Base-by-base conservation (phyloP, 1,140 invertebrate genomes). In the Pantala flavescens region DNA sequence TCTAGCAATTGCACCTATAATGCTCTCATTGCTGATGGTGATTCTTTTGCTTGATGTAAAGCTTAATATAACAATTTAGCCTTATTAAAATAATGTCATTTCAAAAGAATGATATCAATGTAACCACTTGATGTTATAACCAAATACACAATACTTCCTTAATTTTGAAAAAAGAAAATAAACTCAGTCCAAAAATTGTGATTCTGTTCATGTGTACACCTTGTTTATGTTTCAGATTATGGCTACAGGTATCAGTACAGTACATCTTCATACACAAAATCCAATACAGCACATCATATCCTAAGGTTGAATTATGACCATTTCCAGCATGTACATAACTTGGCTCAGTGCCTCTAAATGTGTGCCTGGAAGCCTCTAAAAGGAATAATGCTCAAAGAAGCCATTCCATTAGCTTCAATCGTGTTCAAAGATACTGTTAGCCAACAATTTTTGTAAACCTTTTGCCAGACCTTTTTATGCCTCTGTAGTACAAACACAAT, bases 381-480 rank as follows among this genome's bases (percentile, higher is more conserved):
- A 19, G n/a, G n/a, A 63, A 16, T 7, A 63, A 63, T 63, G 49
- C 49, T 63, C 49, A 63, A 63, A 12, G 49, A 63, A 63, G 49
- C 14, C 49, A 63, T 63, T 63, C 49, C 49, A 63, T 63, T 21
- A 63, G 49, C 49, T 63, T 63, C n/a, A 63, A 7, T 36, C 28
- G n/a, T 16, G 49, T 63, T 63, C 49, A 63, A 63, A 63, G 14
- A 63, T 63, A 19, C 16, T 63, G 49, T 63, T 12, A 63, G 49
- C 49, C 49, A 63, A 63, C 49, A 63, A 63, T 63, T 63, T 63
- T 63, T 63, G n/a, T 63, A 63, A 63, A 19, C 49, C 49, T 63
- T 63, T 63, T 63, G 49, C 49, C 49, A 7, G 49, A 21, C 14
- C 49, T 63, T 63, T 63, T 63, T 3, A 63, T 63, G 49, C 49